A percentile compares a stretch with the other conserved stretches of the same genome.
Evolutionary conservation across 1,140 invertebrate species (phyloP).

Genomic region (Brachystomella parvula): DNA sequence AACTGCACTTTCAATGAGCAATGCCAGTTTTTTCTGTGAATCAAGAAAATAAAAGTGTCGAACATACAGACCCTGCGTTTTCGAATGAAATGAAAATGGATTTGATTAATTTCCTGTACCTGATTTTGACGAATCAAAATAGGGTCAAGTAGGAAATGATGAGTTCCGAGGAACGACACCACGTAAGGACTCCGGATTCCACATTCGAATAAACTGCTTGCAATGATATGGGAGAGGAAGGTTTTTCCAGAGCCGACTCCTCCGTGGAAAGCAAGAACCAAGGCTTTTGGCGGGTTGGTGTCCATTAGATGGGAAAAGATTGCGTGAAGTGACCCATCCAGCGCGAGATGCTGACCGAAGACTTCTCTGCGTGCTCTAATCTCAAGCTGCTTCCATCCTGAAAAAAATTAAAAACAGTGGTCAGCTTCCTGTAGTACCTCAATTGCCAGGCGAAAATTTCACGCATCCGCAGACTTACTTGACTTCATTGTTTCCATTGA

Average conservation of each 20-base stretch:
- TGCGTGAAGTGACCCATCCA: constrained; percentile 38
- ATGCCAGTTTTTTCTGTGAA: constrained; percentile 14
- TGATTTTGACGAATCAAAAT: constrained; percentile 17
- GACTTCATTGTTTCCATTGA: no score
- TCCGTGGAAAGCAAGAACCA: constrained; percentile 44
- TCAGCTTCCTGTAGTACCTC: no score
- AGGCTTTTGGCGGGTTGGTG: constrained; percentile 42
- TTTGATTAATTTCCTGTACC: constrained; percentile 6
- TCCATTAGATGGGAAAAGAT: constrained; percentile 42
- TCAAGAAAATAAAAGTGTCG: neutral
- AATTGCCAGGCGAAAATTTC: no score
- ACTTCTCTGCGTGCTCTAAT: constrained; percentile 25
- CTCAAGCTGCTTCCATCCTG: neutral
- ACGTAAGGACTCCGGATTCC: constrained; percentile 29
- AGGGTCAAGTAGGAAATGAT: constrained; percentile 19
- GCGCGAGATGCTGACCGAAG: constrained; percentile 45
- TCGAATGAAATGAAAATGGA: neutral
- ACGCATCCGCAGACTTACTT: no score
- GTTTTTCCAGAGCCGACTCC: constrained; percentile 35
- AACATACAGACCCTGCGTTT: neutral
- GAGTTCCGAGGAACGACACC: constrained; percentile 16
- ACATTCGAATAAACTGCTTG: constrained; percentile 24
- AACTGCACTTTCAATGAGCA: constrained; percentile 8
- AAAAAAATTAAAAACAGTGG: neutral
- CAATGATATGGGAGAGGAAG: constrained; percentile 20